Evolutionary conservation across 2,113 vertebrate genomes (phyloP).

Genomic region (Scytalopus superciliaris): DNA sequence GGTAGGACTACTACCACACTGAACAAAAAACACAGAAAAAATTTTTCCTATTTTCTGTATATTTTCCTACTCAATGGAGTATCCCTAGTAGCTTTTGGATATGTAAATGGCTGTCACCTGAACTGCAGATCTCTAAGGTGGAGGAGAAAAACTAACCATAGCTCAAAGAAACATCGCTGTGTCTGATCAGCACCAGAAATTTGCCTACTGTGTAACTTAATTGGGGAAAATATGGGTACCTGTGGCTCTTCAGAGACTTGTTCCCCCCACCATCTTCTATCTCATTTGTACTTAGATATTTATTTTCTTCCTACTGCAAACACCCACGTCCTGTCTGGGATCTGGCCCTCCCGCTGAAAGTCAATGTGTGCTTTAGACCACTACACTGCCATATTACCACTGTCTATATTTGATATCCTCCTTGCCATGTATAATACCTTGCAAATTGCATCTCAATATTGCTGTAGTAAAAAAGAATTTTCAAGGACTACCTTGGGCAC

Average conservation of each 20-base stretch:
- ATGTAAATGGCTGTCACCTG: not conserved
- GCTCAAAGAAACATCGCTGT: not conserved
- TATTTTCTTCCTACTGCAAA: not conserved
- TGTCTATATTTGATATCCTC: not conserved
- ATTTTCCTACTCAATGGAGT: not conserved
- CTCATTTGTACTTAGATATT: not conserved
- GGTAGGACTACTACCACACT: not conserved
- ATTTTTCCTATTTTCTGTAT: not conserved
- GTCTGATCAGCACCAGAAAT: not conserved
- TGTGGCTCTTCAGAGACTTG: not conserved
- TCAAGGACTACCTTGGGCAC: not conserved
- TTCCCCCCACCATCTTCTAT: not conserved
- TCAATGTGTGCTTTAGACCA: not conserved
- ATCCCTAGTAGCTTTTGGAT: not conserved
- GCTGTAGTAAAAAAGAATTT: not conserved
- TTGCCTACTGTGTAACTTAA: not conserved
- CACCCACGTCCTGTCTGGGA: not conserved
- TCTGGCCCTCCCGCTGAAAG: not conserved
- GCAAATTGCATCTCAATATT: not conserved
- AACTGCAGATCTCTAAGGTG: not conserved
- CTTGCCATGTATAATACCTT: not conserved
- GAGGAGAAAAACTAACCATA: not conserved
- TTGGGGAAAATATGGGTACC: not conserved
- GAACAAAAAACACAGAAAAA: not conserved
- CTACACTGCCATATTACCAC: not conserved